Evolutionary conservation across 2,888 invertebrate species (phyloP).

Genomic region (Dolichomitus sp.): DNA sequence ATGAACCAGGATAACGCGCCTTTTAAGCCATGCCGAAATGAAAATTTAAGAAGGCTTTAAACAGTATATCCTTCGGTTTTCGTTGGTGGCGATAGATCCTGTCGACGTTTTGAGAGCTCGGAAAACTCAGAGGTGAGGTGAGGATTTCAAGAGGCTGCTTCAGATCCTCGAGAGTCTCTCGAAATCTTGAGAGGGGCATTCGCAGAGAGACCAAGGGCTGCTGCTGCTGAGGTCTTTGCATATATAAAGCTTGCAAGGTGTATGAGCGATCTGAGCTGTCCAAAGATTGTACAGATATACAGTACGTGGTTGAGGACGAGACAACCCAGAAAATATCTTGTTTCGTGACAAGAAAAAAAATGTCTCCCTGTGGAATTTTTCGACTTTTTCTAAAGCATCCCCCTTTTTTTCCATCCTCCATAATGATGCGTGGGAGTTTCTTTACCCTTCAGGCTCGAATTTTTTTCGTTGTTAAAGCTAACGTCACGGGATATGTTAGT

Average conservation of each 20-base stretch:
- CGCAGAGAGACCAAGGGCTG: constrained; percentile 17
- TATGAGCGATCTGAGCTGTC: constrained; percentile 40
- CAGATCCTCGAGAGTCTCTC: constrained; percentile 56
- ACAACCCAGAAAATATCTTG: constrained; percentile 45
- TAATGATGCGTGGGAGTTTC: constrained; percentile 72
- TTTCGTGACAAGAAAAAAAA: constrained; percentile 16
- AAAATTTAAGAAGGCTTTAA: constrained; percentile 31
- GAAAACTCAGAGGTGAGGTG: constrained; percentile 42
- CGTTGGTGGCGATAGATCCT: constrained; percentile 41
- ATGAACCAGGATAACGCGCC: not conserved
- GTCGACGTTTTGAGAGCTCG: constrained; percentile 40
- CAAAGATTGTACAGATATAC: constrained; percentile 22
- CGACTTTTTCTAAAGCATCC: constrained; percentile 35
- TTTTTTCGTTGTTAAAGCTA: constrained; percentile 44
- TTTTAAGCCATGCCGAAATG: not conserved
- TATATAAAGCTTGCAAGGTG: constrained; percentile 37
- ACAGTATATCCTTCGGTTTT: constrained; percentile 47
- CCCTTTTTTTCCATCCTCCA: constrained; percentile 12
- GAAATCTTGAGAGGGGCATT: constrained; percentile 62
- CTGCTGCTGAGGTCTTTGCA: constrained; percentile 15
- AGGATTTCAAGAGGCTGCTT: constrained; percentile 50
- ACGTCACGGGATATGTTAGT: constrained; percentile 62
- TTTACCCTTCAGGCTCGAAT: constrained; percentile 24
- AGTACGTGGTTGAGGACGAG: not conserved
- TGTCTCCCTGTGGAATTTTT: constrained; percentile 43